phyloP scores from a whole-genome alignment of 2,888 invertebrate species.

The Agrilus mali region DNA sequence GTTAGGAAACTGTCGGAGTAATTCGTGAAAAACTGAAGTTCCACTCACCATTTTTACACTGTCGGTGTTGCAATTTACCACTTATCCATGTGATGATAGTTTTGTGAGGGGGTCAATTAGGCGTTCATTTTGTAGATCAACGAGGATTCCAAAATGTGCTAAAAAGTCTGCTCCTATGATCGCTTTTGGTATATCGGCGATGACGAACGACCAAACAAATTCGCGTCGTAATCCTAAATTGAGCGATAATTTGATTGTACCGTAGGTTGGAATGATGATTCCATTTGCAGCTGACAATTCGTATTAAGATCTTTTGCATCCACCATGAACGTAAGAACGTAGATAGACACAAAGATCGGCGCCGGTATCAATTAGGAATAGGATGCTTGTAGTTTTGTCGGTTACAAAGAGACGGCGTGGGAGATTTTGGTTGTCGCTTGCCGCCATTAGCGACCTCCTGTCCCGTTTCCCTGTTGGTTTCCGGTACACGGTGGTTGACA shows the following conservation, averaged over 20 bases:
- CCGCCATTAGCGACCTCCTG: slow-evolving; percentile 2
- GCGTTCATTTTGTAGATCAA: too few species aligned
- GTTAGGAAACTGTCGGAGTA: too few species aligned
- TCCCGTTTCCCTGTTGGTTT: slow-evolving; percentile 7
- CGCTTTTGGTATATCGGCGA: neutral
- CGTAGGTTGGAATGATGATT: slow-evolving; percentile 7
- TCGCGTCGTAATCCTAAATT: slow-evolving; percentile 3
- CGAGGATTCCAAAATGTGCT: too few species aligned
- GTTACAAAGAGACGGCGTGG: slow-evolving; percentile 8
- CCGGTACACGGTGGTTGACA: slow-evolving; percentile 6
- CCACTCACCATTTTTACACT: too few species aligned
- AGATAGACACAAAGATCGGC: slow-evolving; percentile 9
- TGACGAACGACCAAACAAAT: slow-evolving; percentile 2
- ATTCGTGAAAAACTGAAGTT: too few species aligned
- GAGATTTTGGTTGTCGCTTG: neutral
- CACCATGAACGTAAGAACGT: neutral
- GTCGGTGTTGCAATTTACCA: too few species aligned
- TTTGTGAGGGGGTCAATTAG: too few species aligned
- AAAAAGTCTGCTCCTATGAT: too few species aligned
- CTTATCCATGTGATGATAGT: too few species aligned
- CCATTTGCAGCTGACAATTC: slow-evolving; percentile 4
- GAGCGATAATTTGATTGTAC: slow-evolving; percentile 3
- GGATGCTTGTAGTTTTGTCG: slow-evolving; percentile 3
- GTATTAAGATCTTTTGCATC: neutral
- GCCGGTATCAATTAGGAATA: slow-evolving; percentile 8